Percentiles rank a stretch among this genome's conserved stretches.
phyloP scores from a whole-genome alignment of 2,888 invertebrate genomes.

The Aphidius colemani region DNA sequence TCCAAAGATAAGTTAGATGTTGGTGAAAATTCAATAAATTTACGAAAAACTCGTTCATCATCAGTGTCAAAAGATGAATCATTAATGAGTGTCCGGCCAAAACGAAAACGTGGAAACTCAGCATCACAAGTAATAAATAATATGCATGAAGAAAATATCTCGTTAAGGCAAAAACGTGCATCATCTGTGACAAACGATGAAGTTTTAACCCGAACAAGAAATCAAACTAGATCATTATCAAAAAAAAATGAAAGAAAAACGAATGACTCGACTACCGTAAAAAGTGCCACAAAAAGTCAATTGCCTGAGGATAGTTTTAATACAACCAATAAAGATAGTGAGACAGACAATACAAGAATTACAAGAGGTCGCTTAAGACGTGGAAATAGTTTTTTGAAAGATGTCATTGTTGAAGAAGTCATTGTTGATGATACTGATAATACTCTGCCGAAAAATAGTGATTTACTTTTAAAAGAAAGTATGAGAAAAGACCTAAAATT shows the following conservation, averaged over 20 bases:
- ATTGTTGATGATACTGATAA: slow-evolving; percentile 10
- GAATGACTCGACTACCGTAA: slow-evolving; percentile 2
- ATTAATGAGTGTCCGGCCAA: background rate
- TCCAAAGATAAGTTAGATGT: slow-evolving; percentile 11
- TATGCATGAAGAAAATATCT: background rate
- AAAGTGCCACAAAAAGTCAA: slow-evolving; percentile 33
- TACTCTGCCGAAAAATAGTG: too few species aligned
- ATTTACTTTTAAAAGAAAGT: too few species aligned
- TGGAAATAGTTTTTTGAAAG: slow-evolving; percentile 37
- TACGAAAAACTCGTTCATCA: background rate
- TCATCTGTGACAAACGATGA: slow-evolving; percentile 29
- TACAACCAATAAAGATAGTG: slow-evolving; percentile 44
- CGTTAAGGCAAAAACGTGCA: slow-evolving; percentile 24
- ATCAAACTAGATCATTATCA: slow-evolving; percentile 28
- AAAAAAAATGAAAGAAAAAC: slow-evolving; percentile 20
- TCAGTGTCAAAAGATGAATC: slow-evolving; percentile 7
- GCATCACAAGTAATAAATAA: slow-evolving; percentile 19
- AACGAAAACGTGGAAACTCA: slow-evolving; percentile 23
- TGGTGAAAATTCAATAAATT: background rate
- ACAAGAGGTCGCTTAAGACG: slow-evolving; percentile 20
- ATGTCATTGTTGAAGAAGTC: slow-evolving; percentile 39
- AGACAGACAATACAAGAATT: slow-evolving; percentile 41
- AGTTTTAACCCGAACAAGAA: background rate
- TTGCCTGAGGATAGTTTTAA: slow-evolving; percentile 30
- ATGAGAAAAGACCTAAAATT: background rate